phyloP scores from a whole-genome alignment of 2,888 invertebrate genomes.

The Cephus rjabovi region DNA sequence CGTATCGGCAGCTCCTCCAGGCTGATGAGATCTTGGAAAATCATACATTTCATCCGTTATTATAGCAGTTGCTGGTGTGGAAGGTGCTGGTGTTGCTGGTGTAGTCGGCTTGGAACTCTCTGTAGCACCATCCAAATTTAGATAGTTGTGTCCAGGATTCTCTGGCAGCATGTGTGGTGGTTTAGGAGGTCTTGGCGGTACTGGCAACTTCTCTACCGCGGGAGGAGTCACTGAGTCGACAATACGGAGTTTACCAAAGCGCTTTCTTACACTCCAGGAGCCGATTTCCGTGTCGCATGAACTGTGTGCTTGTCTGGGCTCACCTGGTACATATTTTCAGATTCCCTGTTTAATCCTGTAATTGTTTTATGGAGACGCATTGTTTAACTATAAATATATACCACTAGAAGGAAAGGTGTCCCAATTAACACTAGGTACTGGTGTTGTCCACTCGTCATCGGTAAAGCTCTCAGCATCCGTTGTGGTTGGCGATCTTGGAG shows the following conservation, averaged over 20 bases:
- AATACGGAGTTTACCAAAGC: slow-evolving; percentile 70
- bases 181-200: slow-evolving; percentile 83
- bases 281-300: slow-evolving; percentile 71
- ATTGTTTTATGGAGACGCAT: neutral
- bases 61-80: slow-evolving; percentile 51
- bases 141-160: slow-evolving; percentile 67
- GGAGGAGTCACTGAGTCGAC: slow-evolving; percentile 52
- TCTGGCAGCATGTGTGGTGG: slow-evolving; percentile 70
- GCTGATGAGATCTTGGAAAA: slow-evolving; percentile 77
- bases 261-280: slow-evolving; percentile 70
- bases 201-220: slow-evolving; percentile 65
- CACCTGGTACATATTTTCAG: slow-evolving; percentile 40
- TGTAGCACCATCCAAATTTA: slow-evolving; percentile 65
- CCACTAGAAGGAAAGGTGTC: slow-evolving; percentile 63
- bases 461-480: slow-evolving; percentile 77
- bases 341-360: neutral
- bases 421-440: slow-evolving; percentile 69
- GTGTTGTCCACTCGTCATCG: slow-evolving; percentile 75
- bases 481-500: slow-evolving; percentile 73
- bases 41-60: slow-evolving; percentile 75
- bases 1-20: slow-evolving; percentile 49
- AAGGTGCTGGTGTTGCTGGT: slow-evolving; percentile 57
- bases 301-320: slow-evolving; percentile 70
- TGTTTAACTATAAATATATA: slow-evolving; percentile 1
- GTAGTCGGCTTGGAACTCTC: slow-evolving; percentile 63